A percentile compares a stretch with the other conserved stretches of the same genome.
Conservation (phyloP, 2,888 invertebrate species). For the Mycalesis mineus region DNA sequence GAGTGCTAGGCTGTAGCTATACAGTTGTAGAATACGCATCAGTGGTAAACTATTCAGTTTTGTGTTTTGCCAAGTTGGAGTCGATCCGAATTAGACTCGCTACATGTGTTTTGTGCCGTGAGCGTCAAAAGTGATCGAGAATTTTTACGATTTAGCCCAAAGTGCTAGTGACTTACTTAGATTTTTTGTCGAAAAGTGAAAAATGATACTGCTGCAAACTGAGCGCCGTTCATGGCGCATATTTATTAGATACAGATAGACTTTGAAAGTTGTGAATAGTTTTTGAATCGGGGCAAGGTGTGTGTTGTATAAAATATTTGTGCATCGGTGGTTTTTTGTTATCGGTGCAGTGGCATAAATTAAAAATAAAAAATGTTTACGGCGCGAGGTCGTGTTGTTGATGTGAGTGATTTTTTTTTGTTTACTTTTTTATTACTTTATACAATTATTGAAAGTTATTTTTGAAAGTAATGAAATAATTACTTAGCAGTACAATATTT, state of each 20-base stretch:
- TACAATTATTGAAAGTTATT: neutral
- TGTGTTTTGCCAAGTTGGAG: constrained; percentile 66
- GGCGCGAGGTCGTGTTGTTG: constrained; percentile 37
- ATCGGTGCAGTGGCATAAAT: constrained; percentile 29
- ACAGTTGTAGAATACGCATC: constrained; percentile 40
- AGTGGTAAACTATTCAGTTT: constrained; percentile 62
- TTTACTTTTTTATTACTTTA: constrained; percentile 10
- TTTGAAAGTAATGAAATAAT: neutral
- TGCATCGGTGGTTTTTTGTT: constrained; percentile 34
- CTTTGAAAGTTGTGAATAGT: constrained; percentile 53
- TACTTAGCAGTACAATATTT: neutral
- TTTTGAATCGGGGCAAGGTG: constrained; percentile 39
- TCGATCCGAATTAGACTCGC: constrained; percentile 51
- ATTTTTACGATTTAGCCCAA: constrained; percentile 33
- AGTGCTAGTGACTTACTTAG: constrained; percentile 30
- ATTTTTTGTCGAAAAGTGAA: constrained; percentile 39
- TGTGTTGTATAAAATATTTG: constrained; percentile 34
- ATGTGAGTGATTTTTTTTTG: constrained; percentile 42
- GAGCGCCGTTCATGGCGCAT: constrained; percentile 48
- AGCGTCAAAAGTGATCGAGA: constrained; percentile 47
- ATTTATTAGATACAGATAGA: constrained; percentile 54
- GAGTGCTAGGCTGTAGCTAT: constrained; percentile 32
- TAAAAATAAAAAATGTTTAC: constrained; percentile 42
- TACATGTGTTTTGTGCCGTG: constrained; percentile 39
- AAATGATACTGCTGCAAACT: constrained; percentile 39